Base-by-base conservation (phyloP, 1,140 invertebrate genomes). In the Drosophila erecta region DNA sequence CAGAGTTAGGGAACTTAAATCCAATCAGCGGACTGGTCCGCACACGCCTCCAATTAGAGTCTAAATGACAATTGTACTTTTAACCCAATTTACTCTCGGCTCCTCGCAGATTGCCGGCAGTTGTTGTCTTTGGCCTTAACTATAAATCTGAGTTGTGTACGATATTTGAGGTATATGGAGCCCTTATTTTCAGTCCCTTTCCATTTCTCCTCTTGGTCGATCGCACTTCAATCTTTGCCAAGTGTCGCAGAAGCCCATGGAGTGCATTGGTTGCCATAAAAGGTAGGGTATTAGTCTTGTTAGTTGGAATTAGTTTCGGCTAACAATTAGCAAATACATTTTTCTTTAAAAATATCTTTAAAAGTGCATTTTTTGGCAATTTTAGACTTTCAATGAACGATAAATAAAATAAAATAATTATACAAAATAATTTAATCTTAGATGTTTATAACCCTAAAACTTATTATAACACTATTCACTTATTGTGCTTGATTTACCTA, bases 11-110 rank as follows among this genome's bases (percentile, higher is more conserved):
- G 70, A 46, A 65, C 60, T 69, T 67, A 76, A 76, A 62, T 87
- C 75, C 83, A 89, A 89, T 86, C 83, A 83, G 83, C 56, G 70
- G 79, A 67, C 57, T 86, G 59, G 70, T 72, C 65, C 81, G 81
- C 81, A 73, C 83, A 87, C 83, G 83, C 83, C 83, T 87, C 83
- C 83, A 87, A 87, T 87, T 87, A 87, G 83, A 87, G 83, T 70
- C 75, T 87, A 87, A 87, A 87, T 70, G 83, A 87, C 83, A 87
- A 87, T 87, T 87, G 83, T 87, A 86, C 83, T 86, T 86, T 86
- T 86, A 87, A 87, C 83, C 83, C 83, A 87, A 87, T 87, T 87
- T 87, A 87, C 56, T 62, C 57, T 53, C 51, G 37, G 27, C 38
- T 61, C 46, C 27, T 75, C 81, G 67, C 69, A 69, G 78, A 81